phyloP scores from a whole-genome alignment of 2,797 vertebrate genomes.

The Chaenodraco wilsoni region DNA sequence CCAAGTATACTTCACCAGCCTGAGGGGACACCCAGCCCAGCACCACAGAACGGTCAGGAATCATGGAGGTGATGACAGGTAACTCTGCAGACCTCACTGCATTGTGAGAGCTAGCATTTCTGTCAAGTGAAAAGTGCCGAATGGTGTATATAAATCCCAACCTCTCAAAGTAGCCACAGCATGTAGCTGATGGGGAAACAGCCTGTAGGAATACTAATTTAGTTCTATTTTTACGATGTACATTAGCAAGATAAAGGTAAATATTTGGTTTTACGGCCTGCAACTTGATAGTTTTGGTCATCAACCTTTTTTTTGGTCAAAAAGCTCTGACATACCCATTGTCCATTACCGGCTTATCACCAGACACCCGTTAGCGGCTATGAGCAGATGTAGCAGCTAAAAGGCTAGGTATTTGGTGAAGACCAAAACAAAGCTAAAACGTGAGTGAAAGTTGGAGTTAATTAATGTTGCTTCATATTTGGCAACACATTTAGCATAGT shows the following conservation, averaged over 20 bases:
- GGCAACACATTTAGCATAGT: background rate
- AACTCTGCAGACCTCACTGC: constrained; percentile 9
- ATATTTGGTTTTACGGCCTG: background rate
- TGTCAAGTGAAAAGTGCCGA: background rate
- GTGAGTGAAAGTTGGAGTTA: background rate
- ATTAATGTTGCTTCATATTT: background rate
- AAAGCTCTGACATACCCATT: background rate
- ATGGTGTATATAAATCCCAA: background rate
- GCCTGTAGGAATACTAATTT: background rate
- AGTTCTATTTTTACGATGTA: background rate
- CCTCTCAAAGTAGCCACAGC: background rate
- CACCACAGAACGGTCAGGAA: background rate
- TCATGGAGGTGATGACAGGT: constrained; percentile 4
- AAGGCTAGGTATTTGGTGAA: background rate
- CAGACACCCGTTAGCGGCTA: background rate
- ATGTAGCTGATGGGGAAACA: background rate
- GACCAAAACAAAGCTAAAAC: background rate
- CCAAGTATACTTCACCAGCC: constrained; percentile 2
- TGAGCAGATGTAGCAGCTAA: background rate
- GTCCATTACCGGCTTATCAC: background rate
- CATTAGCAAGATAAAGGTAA: too few relatives aligned
- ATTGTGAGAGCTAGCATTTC: background rate
- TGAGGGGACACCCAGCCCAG: constrained; percentile 1
- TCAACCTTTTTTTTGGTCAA: too few relatives aligned
- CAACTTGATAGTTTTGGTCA: background rate